These are phyloP conservation scores for Macrobrachium nipponense DNA, from an alignment of 1,140 invertebrate genomes.

Conservation along the genomic window DNA sequence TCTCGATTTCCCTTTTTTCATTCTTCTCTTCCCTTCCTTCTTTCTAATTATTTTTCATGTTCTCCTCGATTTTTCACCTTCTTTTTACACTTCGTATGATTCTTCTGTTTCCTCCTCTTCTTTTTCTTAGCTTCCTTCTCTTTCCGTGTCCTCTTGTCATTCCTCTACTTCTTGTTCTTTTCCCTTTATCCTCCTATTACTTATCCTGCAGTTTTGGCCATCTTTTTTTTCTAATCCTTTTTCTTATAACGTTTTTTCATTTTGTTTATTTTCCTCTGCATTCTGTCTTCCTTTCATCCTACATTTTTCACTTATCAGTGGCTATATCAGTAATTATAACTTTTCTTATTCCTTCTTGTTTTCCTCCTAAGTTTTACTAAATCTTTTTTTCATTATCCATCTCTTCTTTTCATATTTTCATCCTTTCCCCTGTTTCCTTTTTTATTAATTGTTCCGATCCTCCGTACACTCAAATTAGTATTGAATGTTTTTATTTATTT, in stretches of 20 bases:
- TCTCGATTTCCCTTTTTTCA: background rate
- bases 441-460: too few species aligned
- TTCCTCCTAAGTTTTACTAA: background rate
- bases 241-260: background rate
- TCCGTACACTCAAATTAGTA: background rate
- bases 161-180: background rate
- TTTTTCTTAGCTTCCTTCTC: background rate
- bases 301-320: too few species aligned
- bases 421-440: background rate
- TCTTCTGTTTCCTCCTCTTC: background rate
- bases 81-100: too few species aligned
- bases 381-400: background rate
- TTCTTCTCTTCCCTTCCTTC: background rate
- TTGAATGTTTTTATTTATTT: background rate
- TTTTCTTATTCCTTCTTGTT: background rate
- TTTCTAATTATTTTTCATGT: too few species aligned
- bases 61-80: too few species aligned
- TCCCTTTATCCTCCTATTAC: background rate
- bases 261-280: background rate
- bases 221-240: background rate
- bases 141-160: too few species aligned
- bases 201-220: background rate
- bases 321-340: too few species aligned
- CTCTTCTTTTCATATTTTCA: background rate
- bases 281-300: too few species aligned